Evolutionary conservation across 2,888 invertebrate species (phyloP).

Genomic region (Leucoma salicis): DNA sequence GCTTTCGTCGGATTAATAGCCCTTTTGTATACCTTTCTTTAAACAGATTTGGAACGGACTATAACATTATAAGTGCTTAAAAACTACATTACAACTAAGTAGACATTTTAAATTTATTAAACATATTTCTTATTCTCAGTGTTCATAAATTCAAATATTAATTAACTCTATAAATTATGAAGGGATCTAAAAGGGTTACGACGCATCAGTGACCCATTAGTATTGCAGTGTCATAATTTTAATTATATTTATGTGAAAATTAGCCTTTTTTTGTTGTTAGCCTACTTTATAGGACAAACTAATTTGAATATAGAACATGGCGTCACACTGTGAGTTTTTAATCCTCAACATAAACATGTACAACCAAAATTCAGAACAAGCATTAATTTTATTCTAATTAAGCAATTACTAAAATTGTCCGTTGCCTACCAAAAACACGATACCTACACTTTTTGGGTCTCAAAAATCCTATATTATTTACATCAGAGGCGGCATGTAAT

Average conservation of each 20-base stretch:
- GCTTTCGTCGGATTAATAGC: no score
- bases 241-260: constrained; percentile 9
- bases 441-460: constrained; percentile 44
- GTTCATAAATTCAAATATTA: constrained; percentile 18
- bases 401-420: constrained; percentile 53
- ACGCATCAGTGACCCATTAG: constrained; percentile 12
- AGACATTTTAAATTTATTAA: constrained; percentile 1
- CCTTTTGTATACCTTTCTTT: no score
- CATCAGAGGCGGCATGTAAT: constrained; percentile 53
- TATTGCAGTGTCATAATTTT: constrained; percentile 6
- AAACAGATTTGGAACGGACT: no score
- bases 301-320: not conserved
- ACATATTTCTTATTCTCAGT: constrained; percentile 11
- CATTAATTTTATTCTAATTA: constrained; percentile 54
- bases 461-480: constrained; percentile 54
- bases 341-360: constrained; percentile 6
- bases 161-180: constrained; percentile 22
- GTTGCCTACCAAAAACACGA: constrained; percentile 38
- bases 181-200: constrained; percentile 20
- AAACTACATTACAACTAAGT: no score
- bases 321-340: constrained; percentile 4
- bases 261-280: not conserved
- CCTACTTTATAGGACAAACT: not conserved
- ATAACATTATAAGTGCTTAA: no score
- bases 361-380: constrained; percentile 14